Conservation (phyloP, 2,113 vertebrate genomes). For the Propithecus coquereli region DNA sequence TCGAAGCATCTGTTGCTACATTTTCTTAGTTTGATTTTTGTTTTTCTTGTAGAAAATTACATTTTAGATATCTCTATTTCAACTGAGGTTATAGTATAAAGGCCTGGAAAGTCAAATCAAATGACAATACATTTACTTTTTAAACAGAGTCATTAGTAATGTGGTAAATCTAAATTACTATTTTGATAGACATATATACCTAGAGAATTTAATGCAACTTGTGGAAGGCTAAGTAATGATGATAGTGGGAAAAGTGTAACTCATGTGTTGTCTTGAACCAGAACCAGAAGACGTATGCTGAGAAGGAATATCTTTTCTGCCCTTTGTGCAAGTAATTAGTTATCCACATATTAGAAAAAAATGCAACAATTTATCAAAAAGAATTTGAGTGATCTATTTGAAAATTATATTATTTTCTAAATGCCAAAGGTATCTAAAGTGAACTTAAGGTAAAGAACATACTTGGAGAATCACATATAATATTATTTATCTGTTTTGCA, state of each 20-base stretch:
- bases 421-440: not conserved
- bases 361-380: not conserved
- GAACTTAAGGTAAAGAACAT: not conserved
- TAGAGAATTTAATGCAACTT: not conserved
- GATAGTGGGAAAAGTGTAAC: conserved; percentile 11
- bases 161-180: not conserved
- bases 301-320: not conserved
- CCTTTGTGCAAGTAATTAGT: not conserved
- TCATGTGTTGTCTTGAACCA: not conserved
- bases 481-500: conserved; percentile 12
- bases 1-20: not conserved
- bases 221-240: not conserved
- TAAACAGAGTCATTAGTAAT: not conserved
- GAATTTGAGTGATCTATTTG: not conserved
- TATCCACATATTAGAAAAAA: not conserved
- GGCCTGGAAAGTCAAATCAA: not conserved
- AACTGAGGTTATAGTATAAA: not conserved
- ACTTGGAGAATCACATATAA: not conserved
- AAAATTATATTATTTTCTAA: not conserved
- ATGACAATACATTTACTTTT: not conserved
- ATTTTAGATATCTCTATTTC: not conserved
- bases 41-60: not conserved
- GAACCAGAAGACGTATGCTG: not conserved
- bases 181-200: not conserved
- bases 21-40: conserved; percentile 13